Percentiles rank a stretch among this genome's conserved stretches.
phyloP scores from a whole-genome alignment of 2,888 invertebrate species.

The Patella ulyssiponensis region DNA sequence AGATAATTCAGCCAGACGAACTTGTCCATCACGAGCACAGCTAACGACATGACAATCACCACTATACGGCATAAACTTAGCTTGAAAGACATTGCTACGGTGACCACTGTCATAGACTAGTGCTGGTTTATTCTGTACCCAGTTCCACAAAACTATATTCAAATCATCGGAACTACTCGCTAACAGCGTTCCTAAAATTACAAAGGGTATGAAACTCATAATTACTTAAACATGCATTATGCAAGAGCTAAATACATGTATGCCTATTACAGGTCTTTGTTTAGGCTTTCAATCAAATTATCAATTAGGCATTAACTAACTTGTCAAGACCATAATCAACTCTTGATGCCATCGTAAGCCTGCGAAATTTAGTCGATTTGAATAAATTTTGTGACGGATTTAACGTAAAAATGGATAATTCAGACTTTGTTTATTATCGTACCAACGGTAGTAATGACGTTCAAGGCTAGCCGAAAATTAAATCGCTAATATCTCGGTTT shows the following conservation, averaged over 20 bases:
- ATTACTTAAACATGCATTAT: too few species aligned
- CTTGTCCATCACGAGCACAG: constrained; percentile 91
- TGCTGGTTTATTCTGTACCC: constrained; percentile 81
- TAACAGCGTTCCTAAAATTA: constrained; percentile 77
- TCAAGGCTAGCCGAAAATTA: too few species aligned
- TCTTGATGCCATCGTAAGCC: too few species aligned
- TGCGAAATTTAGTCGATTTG: not conserved
- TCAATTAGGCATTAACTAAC: too few species aligned
- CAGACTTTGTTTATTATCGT: too few species aligned
- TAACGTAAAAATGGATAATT: not conserved
- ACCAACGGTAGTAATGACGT: too few species aligned
- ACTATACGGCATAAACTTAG: constrained; percentile 87
- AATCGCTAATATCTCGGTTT: too few species aligned
- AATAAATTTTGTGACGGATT: not conserved
- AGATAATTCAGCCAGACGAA: constrained; percentile 77
- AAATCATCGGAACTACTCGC: constrained; percentile 94
- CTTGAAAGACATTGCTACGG: constrained; percentile 89
- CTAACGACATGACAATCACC: constrained; percentile 88
- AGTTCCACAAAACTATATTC: constrained; percentile 90
- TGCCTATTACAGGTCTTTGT: too few species aligned
- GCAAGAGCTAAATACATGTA: too few species aligned
- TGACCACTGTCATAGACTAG: constrained; percentile 86
- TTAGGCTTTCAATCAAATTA: too few species aligned
- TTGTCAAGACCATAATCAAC: too few species aligned
- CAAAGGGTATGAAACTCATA: too few species aligned